Evolutionary conservation across 1,140 invertebrate species (phyloP), one percentile per base, ranked within the genome.

Genomic region (Hylaeus anthracinus): DNA sequence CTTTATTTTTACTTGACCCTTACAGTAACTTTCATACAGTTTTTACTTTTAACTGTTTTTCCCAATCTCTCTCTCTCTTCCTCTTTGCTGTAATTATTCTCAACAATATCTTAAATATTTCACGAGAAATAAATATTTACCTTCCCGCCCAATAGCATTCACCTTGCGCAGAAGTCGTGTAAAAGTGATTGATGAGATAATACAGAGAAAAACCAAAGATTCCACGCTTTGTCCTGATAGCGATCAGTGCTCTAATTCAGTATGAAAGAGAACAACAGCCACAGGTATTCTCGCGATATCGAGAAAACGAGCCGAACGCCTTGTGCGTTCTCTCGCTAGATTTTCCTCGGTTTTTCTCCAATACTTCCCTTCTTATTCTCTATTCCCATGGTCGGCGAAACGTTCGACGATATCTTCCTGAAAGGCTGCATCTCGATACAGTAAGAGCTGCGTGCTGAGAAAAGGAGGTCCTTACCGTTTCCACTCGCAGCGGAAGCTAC

Each of bases 401-500:
- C 70, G 71, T 81, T 84, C 84, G 78, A 81, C 66, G 66, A 83
- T 72, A 81, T 65, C 72, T 63, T 79, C 72, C 64, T 85, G 83
- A 85, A 85, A 85, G 75, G 48, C 70, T 75, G 76, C 72, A 58
- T 84, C 81, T 72, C 73, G 72, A 64, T 75, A 66, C 61, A 37
- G 73, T 71, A 69, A 84, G 84, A 67, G 69, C 41, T 72, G 66
- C 70, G 55, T 58, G 67, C 53, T 64, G 9, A 45, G 56, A 70
- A 81, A 85, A 83, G 77, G 82, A 67, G 82, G 69, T 84, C 79
- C 84, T 81, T 83, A 79, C 83, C 55, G 72, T 41, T 56, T 76
- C 61, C 58, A 78, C 66, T 48, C 71, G 70, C 75, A 5, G 53
- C 51, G 60, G 61, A 74, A 83, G 77, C 78, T 81, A 84, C 77